Evolutionary conservation across 2,888 invertebrate species (phyloP).

Genomic region (Galerucella nymphaeae): DNA sequence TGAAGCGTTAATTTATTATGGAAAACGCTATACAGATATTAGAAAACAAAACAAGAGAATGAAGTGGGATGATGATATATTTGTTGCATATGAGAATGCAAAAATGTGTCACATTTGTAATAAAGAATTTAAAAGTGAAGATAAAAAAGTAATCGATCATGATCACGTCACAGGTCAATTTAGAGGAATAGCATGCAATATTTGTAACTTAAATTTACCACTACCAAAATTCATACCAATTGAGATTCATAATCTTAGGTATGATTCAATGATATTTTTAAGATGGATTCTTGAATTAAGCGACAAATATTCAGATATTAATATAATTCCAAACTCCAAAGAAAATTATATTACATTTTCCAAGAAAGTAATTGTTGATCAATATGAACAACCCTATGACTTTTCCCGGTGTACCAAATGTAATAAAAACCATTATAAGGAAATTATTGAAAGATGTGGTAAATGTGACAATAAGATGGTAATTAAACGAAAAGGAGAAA

Average conservation of each 20-base stretch:
- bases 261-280: too few species aligned
- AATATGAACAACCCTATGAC: slow-evolving; percentile 4
- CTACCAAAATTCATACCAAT: slow-evolving; percentile 19
- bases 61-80: slow-evolving; percentile 5
- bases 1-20: slow-evolving; percentile 9
- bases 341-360: slow-evolving; percentile 5
- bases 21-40: neutral
- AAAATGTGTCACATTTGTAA: slow-evolving; percentile 20
- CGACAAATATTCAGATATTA: neutral
- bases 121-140: neutral
- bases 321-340: neutral
- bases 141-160: slow-evolving; percentile 7
- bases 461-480: neutral
- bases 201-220: slow-evolving; percentile 20
- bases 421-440: slow-evolving; percentile 5
- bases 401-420: neutral
- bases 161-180: neutral
- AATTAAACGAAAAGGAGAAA: slow-evolving; percentile 16
- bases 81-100: slow-evolving; percentile 8
- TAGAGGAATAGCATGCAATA: neutral
- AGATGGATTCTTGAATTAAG: slow-evolving; percentile 13
- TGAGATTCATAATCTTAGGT: slow-evolving; percentile 6
- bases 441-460: neutral
- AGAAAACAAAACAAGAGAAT: slow-evolving; percentile 13
- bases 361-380: slow-evolving; percentile 9